Percentiles rank a stretch among this genome's conserved stretches.
Evolutionary conservation across 2,888 invertebrate genomes (phyloP).

Genomic region (Lycocerus yunnanus): DNA sequence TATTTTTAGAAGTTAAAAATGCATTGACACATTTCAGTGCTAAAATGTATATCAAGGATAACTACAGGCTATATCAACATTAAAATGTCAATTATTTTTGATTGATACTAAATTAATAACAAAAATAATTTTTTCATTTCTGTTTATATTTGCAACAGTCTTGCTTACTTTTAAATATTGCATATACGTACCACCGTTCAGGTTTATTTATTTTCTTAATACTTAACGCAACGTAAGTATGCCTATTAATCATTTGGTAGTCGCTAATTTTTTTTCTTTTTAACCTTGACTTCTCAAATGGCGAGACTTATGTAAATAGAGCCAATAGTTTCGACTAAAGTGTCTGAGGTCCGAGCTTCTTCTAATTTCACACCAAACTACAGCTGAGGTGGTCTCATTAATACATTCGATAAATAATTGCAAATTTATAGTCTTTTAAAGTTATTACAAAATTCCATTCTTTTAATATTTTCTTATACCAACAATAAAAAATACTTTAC

Average conservation of each 20-base stretch:
- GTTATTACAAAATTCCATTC: not conserved
- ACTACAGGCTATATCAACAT: not conserved
- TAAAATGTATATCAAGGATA: not conserved
- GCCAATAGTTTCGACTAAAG: not conserved
- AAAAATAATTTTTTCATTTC: not conserved
- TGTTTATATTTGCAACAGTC: not conserved
- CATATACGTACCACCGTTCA: not conserved
- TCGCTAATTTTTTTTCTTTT: not conserved
- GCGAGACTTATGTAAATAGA: not conserved
- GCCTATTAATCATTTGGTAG: not conserved
- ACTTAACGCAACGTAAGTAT: not conserved
- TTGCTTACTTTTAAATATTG: not conserved
- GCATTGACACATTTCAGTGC: not conserved
- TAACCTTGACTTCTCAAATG: not conserved
- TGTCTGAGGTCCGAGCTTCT: too few relatives aligned
- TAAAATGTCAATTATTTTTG: not conserved
- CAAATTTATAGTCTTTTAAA: too few relatives aligned
- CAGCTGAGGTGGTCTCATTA: not conserved
- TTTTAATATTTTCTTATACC: not conserved
- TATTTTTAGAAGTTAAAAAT: too few relatives aligned
- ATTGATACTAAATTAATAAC: not conserved
- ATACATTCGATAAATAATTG: too few relatives aligned
- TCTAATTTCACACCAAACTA: not conserved
- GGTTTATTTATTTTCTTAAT: not conserved
- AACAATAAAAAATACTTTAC: too few relatives aligned